phyloP scores from a whole-genome alignment of 2,888 invertebrate species.

The Diaprepes abbreviatus region DNA sequence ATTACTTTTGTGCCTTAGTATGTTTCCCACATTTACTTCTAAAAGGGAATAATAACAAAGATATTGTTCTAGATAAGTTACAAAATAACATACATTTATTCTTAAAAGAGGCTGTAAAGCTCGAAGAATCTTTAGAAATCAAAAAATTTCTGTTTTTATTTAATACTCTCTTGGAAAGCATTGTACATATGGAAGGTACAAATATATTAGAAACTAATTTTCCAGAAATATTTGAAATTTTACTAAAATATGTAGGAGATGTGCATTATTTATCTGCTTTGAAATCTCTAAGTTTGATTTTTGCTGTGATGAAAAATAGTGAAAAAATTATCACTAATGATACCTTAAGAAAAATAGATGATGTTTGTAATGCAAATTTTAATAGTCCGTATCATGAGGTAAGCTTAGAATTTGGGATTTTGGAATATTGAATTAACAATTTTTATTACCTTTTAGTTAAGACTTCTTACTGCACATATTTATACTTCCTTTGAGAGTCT shows the following conservation, averaged over 20 bases:
- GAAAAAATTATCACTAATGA: slow-evolving; percentile 67
- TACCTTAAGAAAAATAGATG: slow-evolving; percentile 69
- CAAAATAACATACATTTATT: slow-evolving; percentile 45
- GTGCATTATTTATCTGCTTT: slow-evolving; percentile 69
- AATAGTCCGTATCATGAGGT: slow-evolving; percentile 79
- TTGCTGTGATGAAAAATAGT: slow-evolving; percentile 69
- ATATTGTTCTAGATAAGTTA: slow-evolving; percentile 58
- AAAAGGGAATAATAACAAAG: slow-evolving; percentile 49
- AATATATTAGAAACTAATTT: slow-evolving; percentile 69
- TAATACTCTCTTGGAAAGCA: slow-evolving; percentile 72
- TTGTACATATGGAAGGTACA: slow-evolving; percentile 70
- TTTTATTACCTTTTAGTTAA: slow-evolving; percentile 69
- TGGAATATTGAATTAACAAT: no score
- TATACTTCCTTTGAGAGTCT: slow-evolving; percentile 77
- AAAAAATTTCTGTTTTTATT: slow-evolving; percentile 70
- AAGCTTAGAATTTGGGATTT: slow-evolving; percentile 63
- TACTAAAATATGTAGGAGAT: slow-evolving; percentile 69
- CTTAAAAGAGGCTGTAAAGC: slow-evolving; percentile 33
- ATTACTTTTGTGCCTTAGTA: slow-evolving; percentile 69
- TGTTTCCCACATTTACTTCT: slow-evolving; percentile 72
- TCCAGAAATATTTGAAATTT: slow-evolving; percentile 66
- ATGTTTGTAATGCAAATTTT: slow-evolving; percentile 73
- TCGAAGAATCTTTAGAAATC: slow-evolving; percentile 1
- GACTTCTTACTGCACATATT: slow-evolving; percentile 81
- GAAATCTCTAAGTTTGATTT: slow-evolving; percentile 71